Evolutionary conservation across 2,113 vertebrate species (phyloP).

Genomic region (Prochilodus magdalenae): DNA sequence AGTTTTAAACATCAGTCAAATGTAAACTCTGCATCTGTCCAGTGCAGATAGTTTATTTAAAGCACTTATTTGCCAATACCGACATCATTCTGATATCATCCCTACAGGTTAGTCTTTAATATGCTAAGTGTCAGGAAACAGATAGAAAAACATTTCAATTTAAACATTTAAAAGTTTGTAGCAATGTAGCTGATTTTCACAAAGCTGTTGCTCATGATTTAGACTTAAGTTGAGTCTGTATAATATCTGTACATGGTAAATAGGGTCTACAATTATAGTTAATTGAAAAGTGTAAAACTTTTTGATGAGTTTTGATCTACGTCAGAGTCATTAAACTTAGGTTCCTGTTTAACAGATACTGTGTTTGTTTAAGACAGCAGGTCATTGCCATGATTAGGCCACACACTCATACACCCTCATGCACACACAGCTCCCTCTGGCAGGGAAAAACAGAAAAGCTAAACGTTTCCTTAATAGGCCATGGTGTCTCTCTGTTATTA

Average conservation of each 20-base stretch:
- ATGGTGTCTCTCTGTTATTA: conserved; percentile 23
- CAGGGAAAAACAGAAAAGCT: conserved; percentile 42
- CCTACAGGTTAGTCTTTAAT: too few relatives aligned
- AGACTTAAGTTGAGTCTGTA: not conserved
- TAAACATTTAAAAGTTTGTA: too few relatives aligned
- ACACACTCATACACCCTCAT: not conserved
- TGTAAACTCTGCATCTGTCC: too few relatives aligned
- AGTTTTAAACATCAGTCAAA: too few relatives aligned
- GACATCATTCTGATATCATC: too few relatives aligned
- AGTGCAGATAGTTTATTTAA: too few relatives aligned
- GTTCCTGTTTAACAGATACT: conserved; percentile 43
- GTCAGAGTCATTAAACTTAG: conserved; percentile 47
- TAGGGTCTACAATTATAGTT: not conserved
- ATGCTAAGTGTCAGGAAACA: too few relatives aligned
- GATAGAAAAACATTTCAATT: too few relatives aligned
- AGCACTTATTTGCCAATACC: too few relatives aligned
- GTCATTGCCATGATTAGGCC: conserved; percentile 61
- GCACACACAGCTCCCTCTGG: not conserved
- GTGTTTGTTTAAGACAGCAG: conserved; percentile 56
- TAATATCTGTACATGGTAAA: not conserved
- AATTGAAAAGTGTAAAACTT: conserved; percentile 28
- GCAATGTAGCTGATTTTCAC: not conserved
- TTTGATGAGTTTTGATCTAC: conserved; percentile 48
- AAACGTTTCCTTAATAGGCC: conserved; percentile 55
- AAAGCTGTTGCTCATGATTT: too few relatives aligned